These are phyloP conservation scores for Ianthella basta DNA, from an alignment of 37 sponge, comb jelly and placozoan species.

Conservation along the genomic window DNA sequence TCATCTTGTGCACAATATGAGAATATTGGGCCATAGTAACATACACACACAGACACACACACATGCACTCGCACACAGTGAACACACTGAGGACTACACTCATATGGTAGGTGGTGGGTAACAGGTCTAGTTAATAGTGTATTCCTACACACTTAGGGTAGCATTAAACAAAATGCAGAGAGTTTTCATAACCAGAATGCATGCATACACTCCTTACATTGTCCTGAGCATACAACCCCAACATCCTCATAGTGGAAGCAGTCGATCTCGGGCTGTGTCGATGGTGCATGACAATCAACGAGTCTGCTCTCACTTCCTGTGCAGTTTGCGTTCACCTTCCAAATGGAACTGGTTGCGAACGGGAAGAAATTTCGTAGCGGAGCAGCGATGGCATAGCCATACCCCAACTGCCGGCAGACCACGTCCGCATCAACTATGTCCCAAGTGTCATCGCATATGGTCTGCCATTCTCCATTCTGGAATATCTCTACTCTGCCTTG, in stretches of 20 bases:
- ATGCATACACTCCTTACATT: neutral
- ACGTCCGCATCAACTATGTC: neutral
- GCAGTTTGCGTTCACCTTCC: conserved; percentile 34
- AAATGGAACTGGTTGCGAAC: neutral
- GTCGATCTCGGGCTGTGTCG: neutral
- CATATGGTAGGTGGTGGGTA: too few species aligned
- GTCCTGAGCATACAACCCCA: neutral
- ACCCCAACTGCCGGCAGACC: neutral
- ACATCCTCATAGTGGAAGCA: neutral
- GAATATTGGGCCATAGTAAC: too few species aligned
- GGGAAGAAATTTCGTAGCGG: neutral
- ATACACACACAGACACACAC: too few species aligned
- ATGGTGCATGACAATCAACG: conserved; percentile 9
- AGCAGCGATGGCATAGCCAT: neutral
- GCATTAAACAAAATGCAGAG: too few species aligned
- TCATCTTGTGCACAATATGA: too few species aligned
- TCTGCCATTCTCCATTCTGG: neutral
- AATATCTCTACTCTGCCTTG: conserved; percentile 10
- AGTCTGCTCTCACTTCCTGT: conserved; percentile 25
- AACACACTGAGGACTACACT: too few species aligned
- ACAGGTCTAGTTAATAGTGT: too few species aligned
- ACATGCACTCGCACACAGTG: too few species aligned
- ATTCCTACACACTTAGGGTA: too few species aligned
- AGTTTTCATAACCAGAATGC: too few species aligned
- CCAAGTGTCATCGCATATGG: conserved; percentile 1